phyloP scores from a whole-genome alignment of 2,888 invertebrate species.

The Limnephilus auricula region DNA sequence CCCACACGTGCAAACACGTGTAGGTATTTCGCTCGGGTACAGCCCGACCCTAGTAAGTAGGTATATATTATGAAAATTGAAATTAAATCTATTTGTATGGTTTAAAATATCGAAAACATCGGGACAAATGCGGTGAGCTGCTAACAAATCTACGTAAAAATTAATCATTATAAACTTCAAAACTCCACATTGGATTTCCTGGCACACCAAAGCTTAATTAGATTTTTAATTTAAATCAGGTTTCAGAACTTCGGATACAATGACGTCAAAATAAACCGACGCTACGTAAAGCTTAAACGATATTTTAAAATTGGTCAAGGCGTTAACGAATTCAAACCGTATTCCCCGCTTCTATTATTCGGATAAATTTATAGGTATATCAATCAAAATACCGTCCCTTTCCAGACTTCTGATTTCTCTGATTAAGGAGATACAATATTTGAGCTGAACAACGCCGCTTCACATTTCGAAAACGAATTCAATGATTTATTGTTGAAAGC shows the following conservation, averaged over 20 bases:
- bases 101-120: too few species aligned
- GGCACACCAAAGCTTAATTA: not conserved
- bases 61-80: too few species aligned
- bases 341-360: not conserved
- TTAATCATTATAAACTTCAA: too few species aligned
- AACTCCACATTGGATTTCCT: too few species aligned
- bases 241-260: not conserved
- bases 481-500: conserved; percentile 2
- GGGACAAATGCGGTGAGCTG: too few species aligned
- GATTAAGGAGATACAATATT: not conserved
- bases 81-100: too few species aligned
- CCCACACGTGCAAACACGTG: too few species aligned
- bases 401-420: not conserved
- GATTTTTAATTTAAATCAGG: not conserved
- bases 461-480: not conserved
- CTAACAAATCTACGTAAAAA: too few species aligned
- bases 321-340: not conserved
- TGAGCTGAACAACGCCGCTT: not conserved
- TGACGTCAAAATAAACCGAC: not conserved
- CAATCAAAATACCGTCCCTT: not conserved
- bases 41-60: too few species aligned
- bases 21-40: too few species aligned
- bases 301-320: not conserved
- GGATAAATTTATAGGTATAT: not conserved
- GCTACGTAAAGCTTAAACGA: not conserved